Conservation (phyloP, 2,113 vertebrate genomes). For the Ictidomys tridecemlineatus region DNA sequence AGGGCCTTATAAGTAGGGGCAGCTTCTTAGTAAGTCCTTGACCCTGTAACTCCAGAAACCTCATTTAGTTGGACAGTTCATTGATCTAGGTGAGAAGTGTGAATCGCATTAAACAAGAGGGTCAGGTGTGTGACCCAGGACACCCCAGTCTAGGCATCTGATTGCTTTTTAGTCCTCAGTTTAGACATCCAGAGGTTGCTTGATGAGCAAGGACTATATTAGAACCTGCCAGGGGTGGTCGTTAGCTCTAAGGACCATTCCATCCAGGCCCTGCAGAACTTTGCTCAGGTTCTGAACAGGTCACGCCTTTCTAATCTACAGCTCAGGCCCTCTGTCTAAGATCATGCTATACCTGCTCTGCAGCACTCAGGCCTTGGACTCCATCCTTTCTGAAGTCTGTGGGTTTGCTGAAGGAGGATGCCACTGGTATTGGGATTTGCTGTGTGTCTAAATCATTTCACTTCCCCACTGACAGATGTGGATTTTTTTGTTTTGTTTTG, state of each 20-base stretch:
- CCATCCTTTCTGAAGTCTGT: not conserved
- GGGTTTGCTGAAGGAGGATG: not conserved
- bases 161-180: not conserved
- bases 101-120: not conserved
- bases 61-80: not conserved
- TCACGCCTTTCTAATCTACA: fast-evolving
- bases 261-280: not conserved
- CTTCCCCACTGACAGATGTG: not conserved
- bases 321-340: not conserved
- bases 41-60: not conserved
- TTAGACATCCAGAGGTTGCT: not conserved
- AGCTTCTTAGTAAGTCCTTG: not conserved
- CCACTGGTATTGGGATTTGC: not conserved
- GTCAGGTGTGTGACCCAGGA: not conserved
- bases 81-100: not conserved
- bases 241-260: not conserved
- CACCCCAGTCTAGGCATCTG: not conserved
- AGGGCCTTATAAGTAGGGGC: not conserved
- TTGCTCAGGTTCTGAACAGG: not conserved
- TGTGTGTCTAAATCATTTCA: fast-evolving
- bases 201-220: not conserved
- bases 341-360: fast-evolving
- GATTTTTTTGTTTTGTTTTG: too few species aligned
- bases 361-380: not conserved
- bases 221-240: not conserved